Evolutionary conservation across 2,113 vertebrate genomes (phyloP).

Genomic region (Atlantisia rogersi): DNA sequence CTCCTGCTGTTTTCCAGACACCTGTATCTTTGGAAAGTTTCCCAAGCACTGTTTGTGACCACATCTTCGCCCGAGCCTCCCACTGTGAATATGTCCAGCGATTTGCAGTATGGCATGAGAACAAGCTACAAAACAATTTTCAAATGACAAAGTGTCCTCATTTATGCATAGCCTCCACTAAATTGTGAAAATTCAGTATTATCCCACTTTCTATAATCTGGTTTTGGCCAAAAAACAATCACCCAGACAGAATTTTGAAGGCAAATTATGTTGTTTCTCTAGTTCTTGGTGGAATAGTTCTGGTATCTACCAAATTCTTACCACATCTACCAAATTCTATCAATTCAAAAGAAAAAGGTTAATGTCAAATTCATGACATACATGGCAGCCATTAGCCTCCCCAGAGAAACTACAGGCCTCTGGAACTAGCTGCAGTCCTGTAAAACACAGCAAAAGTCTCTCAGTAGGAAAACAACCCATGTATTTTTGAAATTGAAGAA

Average conservation of each 20-base stretch:
- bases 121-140: constrained; percentile 82
- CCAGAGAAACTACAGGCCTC: neutral
- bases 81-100: constrained; percentile 89
- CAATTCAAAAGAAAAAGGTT: neutral
- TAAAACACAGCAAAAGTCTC: neutral
- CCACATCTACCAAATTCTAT: neutral
- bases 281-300: neutral
- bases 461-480: neutral
- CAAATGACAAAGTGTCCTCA: neutral
- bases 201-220: neutral
- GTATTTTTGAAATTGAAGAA: neutral
- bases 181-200: neutral
- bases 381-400: neutral
- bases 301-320: neutral
- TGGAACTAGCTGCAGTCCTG: neutral
- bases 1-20: constrained; percentile 94
- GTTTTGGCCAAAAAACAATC: neutral
- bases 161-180: neutral
- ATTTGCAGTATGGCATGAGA: constrained; percentile 94
- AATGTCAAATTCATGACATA: neutral
- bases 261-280: neutral
- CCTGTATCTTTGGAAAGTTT: constrained; percentile 93
- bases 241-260: neutral
- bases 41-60: constrained; percentile 84
- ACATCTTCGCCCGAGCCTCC: constrained; percentile 84